Percentiles rank a stretch among this genome's conserved stretches.
phyloP scores from a whole-genome alignment of 2,888 invertebrate species.

The Sabatieria punctata region DNA sequence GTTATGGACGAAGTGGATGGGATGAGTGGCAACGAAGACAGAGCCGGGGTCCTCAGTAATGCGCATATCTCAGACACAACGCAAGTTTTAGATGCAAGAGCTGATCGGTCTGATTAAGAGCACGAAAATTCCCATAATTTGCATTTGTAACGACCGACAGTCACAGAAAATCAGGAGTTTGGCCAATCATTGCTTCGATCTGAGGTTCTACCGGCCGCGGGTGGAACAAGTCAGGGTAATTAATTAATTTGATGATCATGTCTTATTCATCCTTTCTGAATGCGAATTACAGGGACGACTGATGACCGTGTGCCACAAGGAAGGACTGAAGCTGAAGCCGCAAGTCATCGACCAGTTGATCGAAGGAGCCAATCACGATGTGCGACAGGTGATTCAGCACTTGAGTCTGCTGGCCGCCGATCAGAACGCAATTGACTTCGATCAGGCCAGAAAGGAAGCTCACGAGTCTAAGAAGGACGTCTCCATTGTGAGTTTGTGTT shows the following conservation, averaged over 20 bases:
- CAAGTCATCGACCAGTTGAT: constrained; percentile 68
- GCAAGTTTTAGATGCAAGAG: constrained; percentile 44
- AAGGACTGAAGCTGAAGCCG: constrained; percentile 54
- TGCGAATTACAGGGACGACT: constrained; percentile 53
- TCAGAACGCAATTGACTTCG: constrained; percentile 40
- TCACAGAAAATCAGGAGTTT: constrained; percentile 61
- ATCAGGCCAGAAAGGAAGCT: constrained; percentile 43
- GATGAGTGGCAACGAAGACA: constrained; percentile 96
- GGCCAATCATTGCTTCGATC: constrained; percentile 79
- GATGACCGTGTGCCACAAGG: constrained; percentile 76
- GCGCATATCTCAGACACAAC: not conserved
- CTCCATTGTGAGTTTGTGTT: constrained; percentile 45
- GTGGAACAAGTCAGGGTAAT: constrained; percentile 70
- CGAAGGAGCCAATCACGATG: constrained; percentile 68
- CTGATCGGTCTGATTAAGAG: constrained; percentile 74
- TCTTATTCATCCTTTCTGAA: too few relatives aligned
- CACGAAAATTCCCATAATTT: constrained; percentile 69
- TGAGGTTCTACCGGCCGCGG: constrained; percentile 62
- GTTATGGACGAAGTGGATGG: constrained; percentile 99
- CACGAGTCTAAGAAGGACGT: constrained; percentile 57
- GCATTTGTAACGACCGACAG: constrained; percentile 88
- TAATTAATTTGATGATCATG: not conserved
- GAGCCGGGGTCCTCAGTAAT: constrained; percentile 56
- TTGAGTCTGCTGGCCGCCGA: constrained; percentile 59
- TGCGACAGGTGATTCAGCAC: constrained; percentile 70